phyloP scores from a whole-genome alignment of 2,888 invertebrate genomes.

The Synanthedon andrenaeformis region DNA sequence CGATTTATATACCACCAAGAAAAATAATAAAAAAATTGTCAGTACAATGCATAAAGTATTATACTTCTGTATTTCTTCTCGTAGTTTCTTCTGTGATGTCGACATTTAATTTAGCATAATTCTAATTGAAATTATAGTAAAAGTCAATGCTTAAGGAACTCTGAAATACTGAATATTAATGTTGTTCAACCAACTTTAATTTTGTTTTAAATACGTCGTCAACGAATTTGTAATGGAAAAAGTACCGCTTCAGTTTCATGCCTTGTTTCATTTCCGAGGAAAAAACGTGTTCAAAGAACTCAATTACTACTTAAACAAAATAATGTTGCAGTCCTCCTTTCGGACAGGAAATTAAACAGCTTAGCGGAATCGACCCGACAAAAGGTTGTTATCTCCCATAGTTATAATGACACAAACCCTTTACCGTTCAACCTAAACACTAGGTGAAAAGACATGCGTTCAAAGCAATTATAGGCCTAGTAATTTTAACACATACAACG shows the following conservation, averaged over 20 bases:
- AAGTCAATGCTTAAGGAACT: no score
- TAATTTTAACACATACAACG: constrained; percentile 39
- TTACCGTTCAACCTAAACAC: constrained; percentile 28
- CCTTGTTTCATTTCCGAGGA: constrained; percentile 54
- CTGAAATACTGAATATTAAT: no score
- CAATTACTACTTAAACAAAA: constrained; percentile 65
- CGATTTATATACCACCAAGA: no score
- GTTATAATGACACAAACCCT: constrained; percentile 45
- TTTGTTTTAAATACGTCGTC: constrained; percentile 2
- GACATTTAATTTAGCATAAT: no score
- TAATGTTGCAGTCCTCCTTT: constrained; percentile 52
- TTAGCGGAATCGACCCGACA: constrained; percentile 44
- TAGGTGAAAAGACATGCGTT: constrained; percentile 45
- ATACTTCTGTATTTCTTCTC: no score
- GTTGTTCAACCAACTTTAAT: not conserved
- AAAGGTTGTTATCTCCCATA: constrained; percentile 54
- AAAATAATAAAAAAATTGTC: no score
- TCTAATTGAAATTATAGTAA: no score
- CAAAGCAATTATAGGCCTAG: constrained; percentile 46
- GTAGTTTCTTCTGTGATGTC: no score
- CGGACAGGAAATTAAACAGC: constrained; percentile 65
- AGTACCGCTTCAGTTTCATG: constrained; percentile 18
- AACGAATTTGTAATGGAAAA: not conserved
- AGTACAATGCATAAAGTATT: no score
- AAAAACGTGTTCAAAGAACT: constrained; percentile 60